These are phyloP conservation scores for Procambarus clarkii DNA, from an alignment of 1,140 invertebrate species.

Conservation along the genomic window DNA sequence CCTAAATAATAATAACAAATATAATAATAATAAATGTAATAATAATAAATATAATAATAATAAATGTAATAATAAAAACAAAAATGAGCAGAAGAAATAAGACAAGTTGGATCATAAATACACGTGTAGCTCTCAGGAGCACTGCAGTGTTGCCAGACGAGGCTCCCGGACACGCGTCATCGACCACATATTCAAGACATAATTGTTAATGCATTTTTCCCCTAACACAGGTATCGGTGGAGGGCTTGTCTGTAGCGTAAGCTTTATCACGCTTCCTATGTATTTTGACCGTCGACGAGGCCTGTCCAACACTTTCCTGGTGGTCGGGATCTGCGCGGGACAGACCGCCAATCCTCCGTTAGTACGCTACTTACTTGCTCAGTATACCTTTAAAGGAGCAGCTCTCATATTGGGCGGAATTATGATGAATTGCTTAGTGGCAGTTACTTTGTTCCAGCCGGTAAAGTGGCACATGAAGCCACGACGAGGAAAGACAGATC, in stretches of 20 bases:
- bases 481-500: background rate
- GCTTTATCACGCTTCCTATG: slow-evolving; percentile 25
- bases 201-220: slow-evolving; percentile 68
- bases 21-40: too few species aligned
- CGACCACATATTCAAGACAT: too few species aligned
- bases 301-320: slow-evolving; percentile 58
- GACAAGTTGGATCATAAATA: too few species aligned
- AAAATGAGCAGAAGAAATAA: too few species aligned
- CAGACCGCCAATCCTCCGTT: slow-evolving; percentile 26
- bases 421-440: slow-evolving; percentile 84
- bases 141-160: too few species aligned
- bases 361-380: slow-evolving; percentile 10
- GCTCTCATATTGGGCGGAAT: slow-evolving; percentile 78
- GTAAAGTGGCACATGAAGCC: slow-evolving; percentile 52
- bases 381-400: slow-evolving; percentile 25
- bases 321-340: slow-evolving; percentile 10
- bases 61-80: too few species aligned
- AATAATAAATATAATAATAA: too few species aligned
- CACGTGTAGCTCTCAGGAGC: too few species aligned
- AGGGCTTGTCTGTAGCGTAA: slow-evolving; percentile 62
- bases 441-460: slow-evolving; percentile 33
- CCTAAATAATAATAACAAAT: too few species aligned
- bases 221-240: slow-evolving; percentile 13
- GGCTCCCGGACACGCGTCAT: too few species aligned
- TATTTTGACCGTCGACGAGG: slow-evolving; percentile 55